Base-by-base conservation (phyloP, 23 tunicate genomes). In the Trididemnum nubilum region DNA sequence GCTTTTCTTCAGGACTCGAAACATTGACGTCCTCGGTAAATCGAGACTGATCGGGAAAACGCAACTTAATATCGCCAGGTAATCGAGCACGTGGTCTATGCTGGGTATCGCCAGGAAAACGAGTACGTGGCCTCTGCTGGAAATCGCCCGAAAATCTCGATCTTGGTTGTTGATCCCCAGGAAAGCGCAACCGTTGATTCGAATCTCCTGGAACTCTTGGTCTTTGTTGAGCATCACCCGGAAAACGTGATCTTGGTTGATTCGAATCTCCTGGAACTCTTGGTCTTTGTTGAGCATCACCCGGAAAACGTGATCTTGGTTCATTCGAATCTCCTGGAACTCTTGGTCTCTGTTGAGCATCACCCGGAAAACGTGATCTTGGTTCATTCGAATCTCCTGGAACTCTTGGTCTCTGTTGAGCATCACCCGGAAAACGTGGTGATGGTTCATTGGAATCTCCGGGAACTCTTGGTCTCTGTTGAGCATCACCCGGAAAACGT, bases 41-140 rank as follows among this genome's bases (percentile, higher is more conserved):
- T 32, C 74, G 12, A 30, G 37, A 9, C 22, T 38, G 12, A 4
- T 32, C 38, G 7, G 31, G 74, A 29, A 32, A 12, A 31, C 74
- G 37, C 38, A 3, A 38, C 38, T 67, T 37, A 29, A 4, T 67
- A 67, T 67, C 74, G 3, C 74, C 74, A 7, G 74, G 74, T 28
- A 67, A 67, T n/a, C 74, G 12, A 18, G 24, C 5, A 4, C 69
- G 24, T 61, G 67, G 67, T 61, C 67, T 61, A 30, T 32, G 74
- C 74, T 67, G 74, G 22, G 7, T n/a, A 67, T 67, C 74, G 5
- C 74, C 74, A 31, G 38, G 38, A 67, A 67, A 67, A 5, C 74
- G 12, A 5, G 37, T 7, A 30, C 74, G 37, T 15, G 25, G 78
- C 30, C 78, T 37, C 25, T 37, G 78, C 58, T 73, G 78, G 29